Base-by-base conservation (phyloP, 2,797 vertebrate genomes). In the Chloroceryle amazona region DNA sequence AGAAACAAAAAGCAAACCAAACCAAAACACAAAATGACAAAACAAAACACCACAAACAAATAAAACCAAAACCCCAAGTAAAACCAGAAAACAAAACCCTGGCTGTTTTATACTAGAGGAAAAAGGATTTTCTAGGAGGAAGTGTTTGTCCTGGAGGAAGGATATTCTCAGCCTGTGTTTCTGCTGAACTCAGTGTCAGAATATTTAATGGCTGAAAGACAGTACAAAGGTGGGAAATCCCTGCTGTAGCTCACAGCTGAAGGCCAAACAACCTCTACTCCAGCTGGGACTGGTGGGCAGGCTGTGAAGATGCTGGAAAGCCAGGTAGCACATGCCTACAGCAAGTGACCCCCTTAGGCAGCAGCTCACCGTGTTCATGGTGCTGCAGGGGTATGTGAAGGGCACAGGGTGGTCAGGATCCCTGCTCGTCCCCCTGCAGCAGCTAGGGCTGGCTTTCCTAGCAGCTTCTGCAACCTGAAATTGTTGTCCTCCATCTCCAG, bases 291-390 rank as follows among this genome's bases (percentile, higher is more conserved):
- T 0, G 0, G 21, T 5, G 2, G n/a, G 63, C 70, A 75, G 86
- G 42, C 81, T 92, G 63, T 28, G 39, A 68, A 86, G 78, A n/a
- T 63, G 62, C 60, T 55, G 31, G 2, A 2, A 88, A 39, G 28
- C 41, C 46, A 51, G 73, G 71, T 35, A 86, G 29, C 51, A 19
- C 0, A 0, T 33, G 15, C 33, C 51, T 66, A 66, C 80, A 66
- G 84, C 72, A 88, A 57, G 90, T 47, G 73, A 96, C 83, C 80
- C 94, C 54, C 41, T 74, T 87, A 26, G 22, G 16, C 1, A 2
- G 19, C 47, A 75, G 25, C 74, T 14, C 0, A 0, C 58, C 28
- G n/a, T 9, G n/a, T 8, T 37, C 0, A 1, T 0, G 0, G 41
- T 42, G 62, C 47, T 1, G 0, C 1, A 2, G 3, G 46, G 70